A percentile compares a stretch with the other conserved stretches of the same genome.
Evolutionary conservation across 1,140 invertebrate species (phyloP).

Genomic region (Diachasma alloeum): DNA sequence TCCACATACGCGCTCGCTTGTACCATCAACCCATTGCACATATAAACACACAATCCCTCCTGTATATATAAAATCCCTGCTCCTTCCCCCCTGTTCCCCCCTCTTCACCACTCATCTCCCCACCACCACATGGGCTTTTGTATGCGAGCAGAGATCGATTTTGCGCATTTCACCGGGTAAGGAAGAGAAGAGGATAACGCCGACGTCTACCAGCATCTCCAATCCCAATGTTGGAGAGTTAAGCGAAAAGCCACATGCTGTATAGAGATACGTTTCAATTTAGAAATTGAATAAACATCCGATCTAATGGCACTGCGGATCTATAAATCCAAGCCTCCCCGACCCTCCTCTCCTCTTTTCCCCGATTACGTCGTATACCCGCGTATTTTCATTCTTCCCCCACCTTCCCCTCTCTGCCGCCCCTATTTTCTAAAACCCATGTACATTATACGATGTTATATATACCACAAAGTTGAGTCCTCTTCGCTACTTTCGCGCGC

Average conservation of each 20-base stretch:
- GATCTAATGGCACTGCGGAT: constrained; percentile 25
- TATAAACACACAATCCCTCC: neutral
- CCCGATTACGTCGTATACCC: neutral
- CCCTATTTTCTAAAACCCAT: neutral
- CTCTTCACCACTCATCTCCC: no score
- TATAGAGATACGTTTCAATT: constrained; percentile 29
- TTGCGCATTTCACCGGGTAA: constrained; percentile 30
- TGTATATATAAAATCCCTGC: neutral
- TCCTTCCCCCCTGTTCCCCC: no score
- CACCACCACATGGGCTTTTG: neutral
- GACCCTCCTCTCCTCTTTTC: neutral
- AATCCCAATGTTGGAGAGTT: constrained; percentile 5
- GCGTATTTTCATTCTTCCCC: constrained; percentile 1
- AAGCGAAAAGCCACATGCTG: neutral
- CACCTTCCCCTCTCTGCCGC: neutral
- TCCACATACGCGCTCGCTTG: neutral
- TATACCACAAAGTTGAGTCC: neutral
- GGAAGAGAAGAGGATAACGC: constrained; percentile 27
- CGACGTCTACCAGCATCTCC: constrained; percentile 12
- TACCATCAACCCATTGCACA: neutral
- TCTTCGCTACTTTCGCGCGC: neutral
- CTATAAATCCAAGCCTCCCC: constrained; percentile 26
- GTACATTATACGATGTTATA: neutral
- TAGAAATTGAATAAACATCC: constrained; percentile 32
- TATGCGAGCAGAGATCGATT: constrained; percentile 28